Evolutionary conservation across 2,113 vertebrate species (phyloP).

Genomic region (Synodontis membranacea): DNA sequence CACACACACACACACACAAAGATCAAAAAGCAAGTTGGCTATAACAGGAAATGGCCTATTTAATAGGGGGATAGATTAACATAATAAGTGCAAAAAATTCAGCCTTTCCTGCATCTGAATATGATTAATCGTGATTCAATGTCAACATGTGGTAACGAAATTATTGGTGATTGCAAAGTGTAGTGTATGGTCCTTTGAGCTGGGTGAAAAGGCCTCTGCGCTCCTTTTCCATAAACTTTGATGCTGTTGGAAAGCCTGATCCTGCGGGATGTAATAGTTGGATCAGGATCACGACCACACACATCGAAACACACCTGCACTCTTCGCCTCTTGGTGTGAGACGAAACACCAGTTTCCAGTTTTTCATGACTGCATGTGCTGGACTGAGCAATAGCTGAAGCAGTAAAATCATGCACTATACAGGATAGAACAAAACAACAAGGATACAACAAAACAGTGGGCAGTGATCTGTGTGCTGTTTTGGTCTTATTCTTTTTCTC

Average conservation of each 20-base stretch:
- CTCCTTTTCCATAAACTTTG: slow-evolving; percentile 55
- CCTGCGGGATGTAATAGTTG: slow-evolving; percentile 45
- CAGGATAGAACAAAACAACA: slow-evolving; percentile 13
- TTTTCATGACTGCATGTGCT: slow-evolving; percentile 34
- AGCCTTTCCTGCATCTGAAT: slow-evolving; percentile 41
- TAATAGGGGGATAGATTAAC: slow-evolving; percentile 56
- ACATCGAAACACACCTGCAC: slow-evolving; percentile 57
- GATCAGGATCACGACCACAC: slow-evolving; percentile 33
- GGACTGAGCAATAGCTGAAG: slow-evolving; percentile 17
- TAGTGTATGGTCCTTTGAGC: slow-evolving; percentile 51
- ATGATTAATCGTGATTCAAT: slow-evolving; percentile 65
- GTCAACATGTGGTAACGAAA: slow-evolving; percentile 55
- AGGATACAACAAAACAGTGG: slow-evolving; percentile 9
- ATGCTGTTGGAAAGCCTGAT: slow-evolving; percentile 62
- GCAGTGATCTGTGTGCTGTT: slow-evolving; percentile 26
- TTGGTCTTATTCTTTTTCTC: slow-evolving; percentile 26
- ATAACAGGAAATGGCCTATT: slow-evolving; percentile 53
- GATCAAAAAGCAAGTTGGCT: slow-evolving; percentile 44
- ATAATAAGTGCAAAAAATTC: slow-evolving; percentile 48
- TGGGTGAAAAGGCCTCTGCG: slow-evolving; percentile 26
- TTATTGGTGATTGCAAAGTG: slow-evolving; percentile 51
- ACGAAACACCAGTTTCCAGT: slow-evolving; percentile 33
- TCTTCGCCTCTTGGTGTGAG: slow-evolving; percentile 24
- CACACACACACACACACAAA: slow-evolving; percentile 19
- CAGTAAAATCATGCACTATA: neutral